These are phyloP conservation scores for Caenorhabditis afra DNA, from an alignment of 2,888 invertebrate genomes.

Conservation along the genomic window DNA sequence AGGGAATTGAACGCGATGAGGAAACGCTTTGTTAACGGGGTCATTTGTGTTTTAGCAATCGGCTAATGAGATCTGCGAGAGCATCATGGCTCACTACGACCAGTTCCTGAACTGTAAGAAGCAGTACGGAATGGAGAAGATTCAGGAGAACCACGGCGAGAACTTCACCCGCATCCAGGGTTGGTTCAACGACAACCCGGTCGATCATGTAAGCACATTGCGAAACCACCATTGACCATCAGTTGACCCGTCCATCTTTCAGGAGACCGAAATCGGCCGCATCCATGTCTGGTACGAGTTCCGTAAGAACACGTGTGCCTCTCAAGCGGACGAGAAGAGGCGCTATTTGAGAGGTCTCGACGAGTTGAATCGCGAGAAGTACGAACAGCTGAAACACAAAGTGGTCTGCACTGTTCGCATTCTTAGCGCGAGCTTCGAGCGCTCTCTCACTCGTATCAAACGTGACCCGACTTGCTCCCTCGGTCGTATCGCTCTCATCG, in stretches of 20 bases:
- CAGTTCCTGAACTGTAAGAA: slow-evolving; percentile 4
- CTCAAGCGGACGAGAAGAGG: background rate
- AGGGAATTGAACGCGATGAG: no score
- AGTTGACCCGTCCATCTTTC: background rate
- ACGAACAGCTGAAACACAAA: background rate
- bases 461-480: no score
- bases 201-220: slow-evolving; percentile 8
- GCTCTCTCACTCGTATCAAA: no score
- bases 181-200: background rate
- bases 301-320: background rate
- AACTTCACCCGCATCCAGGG: slow-evolving; percentile 4
- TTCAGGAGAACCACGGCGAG: background rate
- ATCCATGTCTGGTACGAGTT: slow-evolving; percentile 8
- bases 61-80: no score
- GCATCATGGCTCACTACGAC: slow-evolving; percentile 12
- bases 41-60: no score
- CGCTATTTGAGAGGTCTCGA: background rate
- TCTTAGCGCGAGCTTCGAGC: no score
- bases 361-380: background rate
- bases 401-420: background rate
- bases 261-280: slow-evolving; percentile 8
- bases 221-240: no score
- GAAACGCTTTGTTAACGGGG: no score
- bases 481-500: no score
- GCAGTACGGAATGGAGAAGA: background rate